A percentile compares a stretch with the other conserved stretches of the same genome.
Conservation (phyloP, 2,888 invertebrate genomes). For the Rhodophaea formosa region DNA sequence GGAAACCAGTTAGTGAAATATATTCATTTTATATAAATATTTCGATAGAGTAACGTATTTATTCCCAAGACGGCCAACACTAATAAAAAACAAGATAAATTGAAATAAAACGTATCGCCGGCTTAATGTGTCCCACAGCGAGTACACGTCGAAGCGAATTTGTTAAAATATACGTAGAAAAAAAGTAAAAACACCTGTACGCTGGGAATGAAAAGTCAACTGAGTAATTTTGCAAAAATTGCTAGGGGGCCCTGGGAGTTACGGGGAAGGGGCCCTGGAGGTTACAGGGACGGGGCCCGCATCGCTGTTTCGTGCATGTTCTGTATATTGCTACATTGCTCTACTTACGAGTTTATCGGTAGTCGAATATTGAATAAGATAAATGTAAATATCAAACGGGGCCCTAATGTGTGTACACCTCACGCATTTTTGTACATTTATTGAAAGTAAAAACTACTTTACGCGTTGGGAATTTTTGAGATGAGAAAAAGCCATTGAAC, state of each 20-base stretch:
- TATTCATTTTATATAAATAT: no score
- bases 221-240: constrained; percentile 19
- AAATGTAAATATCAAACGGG: no score
- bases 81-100: not conserved
- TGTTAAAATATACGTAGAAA: not conserved
- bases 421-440: no score
- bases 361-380: no score
- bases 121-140: not conserved
- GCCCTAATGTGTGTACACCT: no score
- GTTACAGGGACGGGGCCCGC: not conserved
- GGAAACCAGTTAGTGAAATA: no score
- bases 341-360: not conserved
- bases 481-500: no score
- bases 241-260: constrained; percentile 13
- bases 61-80: no score
- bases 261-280: not conserved
- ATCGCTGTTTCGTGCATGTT: not conserved
- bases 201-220: constrained; percentile 17
- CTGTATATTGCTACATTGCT: not conserved
- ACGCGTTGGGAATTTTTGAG: no score
- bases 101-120: not conserved
- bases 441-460: no score
- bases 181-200: not conserved
- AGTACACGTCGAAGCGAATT: not conserved
- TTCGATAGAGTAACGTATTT: no score